Evolutionary conservation across 2,888 invertebrate genomes (phyloP), one percentile per base, ranked within the genome.

Genomic region (Criorhina ranunculi): DNA sequence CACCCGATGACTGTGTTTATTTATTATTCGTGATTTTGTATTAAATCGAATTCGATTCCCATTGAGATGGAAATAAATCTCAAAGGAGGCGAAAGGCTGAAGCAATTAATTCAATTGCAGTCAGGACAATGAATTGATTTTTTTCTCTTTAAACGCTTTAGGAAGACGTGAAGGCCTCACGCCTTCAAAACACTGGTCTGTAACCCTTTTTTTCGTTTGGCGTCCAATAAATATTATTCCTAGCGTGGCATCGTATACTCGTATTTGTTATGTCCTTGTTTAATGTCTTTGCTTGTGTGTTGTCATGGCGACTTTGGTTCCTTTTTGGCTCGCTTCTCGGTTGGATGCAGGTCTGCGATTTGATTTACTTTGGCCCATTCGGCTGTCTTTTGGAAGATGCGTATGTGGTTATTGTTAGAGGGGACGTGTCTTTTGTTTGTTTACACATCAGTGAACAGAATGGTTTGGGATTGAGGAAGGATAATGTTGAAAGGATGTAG

Each of bases 61-160:
- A 80, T 85, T 85, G 85, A 76, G 80, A 76, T 66, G 85, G 70
- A 76, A 76, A 85, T 85, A 85, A 85, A 85, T 85, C 76, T 69
- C 53, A 57, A 24, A 24, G 44, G 31, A 80, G 12, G 67, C 60
- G 67, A 69, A 73, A 70, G 46, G 59, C 64, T 80, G 76, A 37
- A 73, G 80, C 85, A 85, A 85, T 85, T 80, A 85, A 85, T 85
- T 80, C 66, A 70, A 85, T 75, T 85, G 66, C 76, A 64, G 53
- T 19, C 75, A 66, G 82, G 82, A 75, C 73, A 69, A 15, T 72
- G 73, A 73, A 62, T 73, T 69, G 62, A 62, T 15, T 64, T 60
- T 15, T 55, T 57, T 33, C 46, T 59, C 19, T 60, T 40, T 33
- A 33, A 69, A 55, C 12, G 33, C 12, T 35, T 40, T 11, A 55